These are phyloP conservation scores for Solea solea DNA, from an alignment of 2,113 vertebrate genomes.

Conservation along the genomic window DNA sequence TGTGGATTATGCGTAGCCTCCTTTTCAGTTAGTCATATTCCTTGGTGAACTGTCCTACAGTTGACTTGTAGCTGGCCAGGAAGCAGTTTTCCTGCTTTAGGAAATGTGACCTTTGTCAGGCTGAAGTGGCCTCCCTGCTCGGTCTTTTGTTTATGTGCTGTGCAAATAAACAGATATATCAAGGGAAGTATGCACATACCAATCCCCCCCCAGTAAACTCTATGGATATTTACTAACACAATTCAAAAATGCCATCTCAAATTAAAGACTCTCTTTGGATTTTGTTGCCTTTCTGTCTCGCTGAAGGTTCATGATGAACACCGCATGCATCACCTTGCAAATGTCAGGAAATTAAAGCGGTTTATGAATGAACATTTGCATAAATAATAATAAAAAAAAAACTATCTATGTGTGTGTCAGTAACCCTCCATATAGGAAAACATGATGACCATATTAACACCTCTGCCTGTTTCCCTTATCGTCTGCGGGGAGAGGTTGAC, in stretches of 20 bases:
- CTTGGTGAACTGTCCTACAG: constrained; percentile 34
- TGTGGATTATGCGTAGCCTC: neutral
- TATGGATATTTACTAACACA: neutral
- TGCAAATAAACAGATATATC: constrained; percentile 80
- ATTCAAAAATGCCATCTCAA: constrained; percentile 28
- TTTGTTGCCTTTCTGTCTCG: neutral
- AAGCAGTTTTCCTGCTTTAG: constrained; percentile 82
- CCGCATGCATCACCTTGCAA: constrained; percentile 11
- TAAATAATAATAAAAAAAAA: constrained; percentile 34
- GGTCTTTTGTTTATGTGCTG: constrained; percentile 81
- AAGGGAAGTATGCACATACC: constrained; percentile 70
- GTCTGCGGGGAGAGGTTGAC: constrained; percentile 33
- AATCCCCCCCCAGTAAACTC: constrained; percentile 31
- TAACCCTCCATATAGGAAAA: neutral
- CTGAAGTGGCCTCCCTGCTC: constrained; percentile 77
- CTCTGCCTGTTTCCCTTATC: constrained; percentile 36
- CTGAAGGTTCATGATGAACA: constrained; percentile 51
- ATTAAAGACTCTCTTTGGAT: constrained; percentile 17
- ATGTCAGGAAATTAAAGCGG: constrained; percentile 32
- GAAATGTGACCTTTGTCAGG: constrained; percentile 82
- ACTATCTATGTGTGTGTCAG: constrained; percentile 9
- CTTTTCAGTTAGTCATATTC: constrained; percentile 23
- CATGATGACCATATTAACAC: constrained; percentile 35
- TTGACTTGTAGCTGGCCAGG: constrained; percentile 60
- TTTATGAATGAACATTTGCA: constrained; percentile 29